Conservation (phyloP, 1,140 invertebrate species). For the Ceratina calcarata region DNA sequence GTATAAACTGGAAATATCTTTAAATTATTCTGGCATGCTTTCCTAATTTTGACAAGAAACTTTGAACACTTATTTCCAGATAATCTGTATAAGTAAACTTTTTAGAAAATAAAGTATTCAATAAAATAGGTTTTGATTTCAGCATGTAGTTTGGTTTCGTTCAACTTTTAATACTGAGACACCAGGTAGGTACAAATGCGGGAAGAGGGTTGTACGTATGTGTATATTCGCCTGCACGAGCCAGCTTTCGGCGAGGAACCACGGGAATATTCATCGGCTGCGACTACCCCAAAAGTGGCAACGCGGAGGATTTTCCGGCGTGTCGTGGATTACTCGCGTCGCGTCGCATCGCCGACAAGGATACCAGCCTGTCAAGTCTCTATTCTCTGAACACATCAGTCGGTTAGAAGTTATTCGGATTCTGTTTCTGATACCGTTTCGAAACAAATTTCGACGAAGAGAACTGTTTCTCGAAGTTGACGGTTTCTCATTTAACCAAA, state of each 20-base stretch:
- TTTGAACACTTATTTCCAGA: too few species aligned
- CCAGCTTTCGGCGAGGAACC: not conserved
- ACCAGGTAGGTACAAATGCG: not conserved
- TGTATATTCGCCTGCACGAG: not conserved
- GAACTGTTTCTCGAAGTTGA: too few species aligned
- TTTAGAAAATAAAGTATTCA: not conserved
- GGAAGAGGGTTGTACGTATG: not conserved
- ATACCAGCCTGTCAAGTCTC: not conserved
- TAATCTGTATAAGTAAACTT: not conserved
- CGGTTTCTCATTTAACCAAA: not conserved
- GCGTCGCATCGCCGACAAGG: not conserved
- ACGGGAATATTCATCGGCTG: constrained; percentile 19
- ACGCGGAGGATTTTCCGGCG: not conserved
- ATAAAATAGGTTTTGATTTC: too few species aligned
- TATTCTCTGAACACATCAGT: not conserved
- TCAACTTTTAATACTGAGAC: not conserved
- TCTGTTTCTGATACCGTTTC: not conserved
- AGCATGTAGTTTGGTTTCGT: too few species aligned
- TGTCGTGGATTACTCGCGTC: not conserved
- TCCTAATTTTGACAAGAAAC: too few species aligned
- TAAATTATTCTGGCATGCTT: too few species aligned
- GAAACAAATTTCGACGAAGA: not conserved
- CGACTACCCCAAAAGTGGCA: constrained; percentile 6
- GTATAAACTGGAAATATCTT: too few species aligned
- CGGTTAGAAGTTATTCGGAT: constrained; percentile 9